Evolutionary conservation across 2,888 invertebrate species (phyloP), one percentile per base, ranked within the genome.

Genomic region (Lasioglossum malachurum): DNA sequence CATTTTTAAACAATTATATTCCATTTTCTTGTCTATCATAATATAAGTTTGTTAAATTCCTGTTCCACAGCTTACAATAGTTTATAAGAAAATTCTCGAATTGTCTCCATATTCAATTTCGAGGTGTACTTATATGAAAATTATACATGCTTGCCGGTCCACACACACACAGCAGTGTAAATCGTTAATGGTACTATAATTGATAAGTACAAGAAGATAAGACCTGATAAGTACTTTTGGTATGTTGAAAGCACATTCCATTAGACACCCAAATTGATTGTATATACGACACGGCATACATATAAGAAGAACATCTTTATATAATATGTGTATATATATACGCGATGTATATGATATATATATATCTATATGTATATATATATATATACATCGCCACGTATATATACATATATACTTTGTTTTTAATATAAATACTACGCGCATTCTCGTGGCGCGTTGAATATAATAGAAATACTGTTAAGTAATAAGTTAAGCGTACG

Each of bases 401-500:
- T 19, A 3, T 57, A n/a, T 76, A 80, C 75, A 81, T 78, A 57
- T 49, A 78, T 69, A n/a, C n/a, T 88, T 78, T 79, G 10, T 57
- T 78, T 79, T 81, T 57, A 80, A 88, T 89, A 89, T 80, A 86
- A 82, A 89, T 80, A 88, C 23, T 77, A 79, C 79, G 81, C 79
- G 84, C 38, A 57, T 38, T 71, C 27, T 41, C 75, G 31, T 49
- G 27, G 23, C 71, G 73, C 87, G 73, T 87, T 87, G 84, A 87
- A 86, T 86, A 89, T 83, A 92, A 90, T 92, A 90, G 90, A 92
- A 93, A 92, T 92, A 92, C 89, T 91, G 89, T 93, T 80, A 87
- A 90, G 88, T 93, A 91, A 35, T 91, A 89, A 85, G 78, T 91
- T 93, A 93, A 93, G 92, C 93, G 93, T 92, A 93, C 92, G 83